Evolutionary conservation across 2,113 vertebrate species (phyloP).

Genomic region (Kryptolebias marmoratus): DNA sequence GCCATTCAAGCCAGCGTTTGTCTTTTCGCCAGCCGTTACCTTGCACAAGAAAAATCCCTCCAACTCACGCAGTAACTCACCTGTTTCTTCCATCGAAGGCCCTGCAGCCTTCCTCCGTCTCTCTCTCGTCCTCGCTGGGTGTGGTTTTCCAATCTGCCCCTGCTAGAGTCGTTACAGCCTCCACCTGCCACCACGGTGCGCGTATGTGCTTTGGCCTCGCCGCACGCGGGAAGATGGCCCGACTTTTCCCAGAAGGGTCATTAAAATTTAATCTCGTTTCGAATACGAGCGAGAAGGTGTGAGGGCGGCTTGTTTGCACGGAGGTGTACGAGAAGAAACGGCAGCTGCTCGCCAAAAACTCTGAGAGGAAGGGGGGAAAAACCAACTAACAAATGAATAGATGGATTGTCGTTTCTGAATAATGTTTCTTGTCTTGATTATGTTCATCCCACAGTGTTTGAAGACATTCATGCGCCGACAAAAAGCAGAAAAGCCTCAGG

Average conservation of each 20-base stretch:
- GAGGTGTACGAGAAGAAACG: not conserved
- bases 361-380: not conserved
- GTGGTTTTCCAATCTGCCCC: constrained; percentile 66
- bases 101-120: constrained; percentile 12
- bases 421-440: not conserved
- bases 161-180: constrained; percentile 64
- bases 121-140: constrained; percentile 54
- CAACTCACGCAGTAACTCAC: constrained; percentile 43
- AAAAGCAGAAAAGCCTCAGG: not conserved
- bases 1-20: constrained; percentile 38
- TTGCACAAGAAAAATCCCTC: constrained; percentile 46
- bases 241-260: constrained; percentile 48
- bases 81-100: constrained; percentile 70
- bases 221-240: constrained; percentile 7
- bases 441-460: constrained; percentile 43
- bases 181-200: constrained; percentile 42
- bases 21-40: constrained; percentile 43
- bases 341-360: constrained; percentile 19
- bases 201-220: constrained; percentile 11
- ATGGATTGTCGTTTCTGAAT: constrained; percentile 22
- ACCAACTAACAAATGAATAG: constrained; percentile 18
- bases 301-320: constrained; percentile 33
- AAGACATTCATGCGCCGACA: constrained; percentile 50
- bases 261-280: constrained; percentile 55
- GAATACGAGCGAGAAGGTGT: constrained; percentile 44